phyloP scores from a whole-genome alignment of 2,797 vertebrate genomes.

The Taenioides sp. region DNA sequence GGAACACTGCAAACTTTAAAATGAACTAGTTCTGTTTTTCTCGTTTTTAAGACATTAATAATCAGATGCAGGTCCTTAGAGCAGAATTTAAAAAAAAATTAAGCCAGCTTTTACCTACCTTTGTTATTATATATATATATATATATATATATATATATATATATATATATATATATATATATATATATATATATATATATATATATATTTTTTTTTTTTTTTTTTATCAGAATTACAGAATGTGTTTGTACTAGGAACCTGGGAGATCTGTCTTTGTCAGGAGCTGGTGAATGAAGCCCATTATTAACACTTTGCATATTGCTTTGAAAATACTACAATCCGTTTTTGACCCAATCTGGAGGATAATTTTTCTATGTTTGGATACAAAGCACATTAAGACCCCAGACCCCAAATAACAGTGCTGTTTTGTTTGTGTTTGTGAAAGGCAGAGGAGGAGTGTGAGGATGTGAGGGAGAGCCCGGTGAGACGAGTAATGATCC shows the following conservation, averaged over 20 bases:
- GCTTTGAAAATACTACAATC: neutral
- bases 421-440: neutral
- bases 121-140: too few relatives aligned
- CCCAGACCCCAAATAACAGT: neutral
- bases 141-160: too few relatives aligned
- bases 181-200: too few relatives aligned
- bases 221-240: neutral
- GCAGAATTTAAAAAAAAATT: too few relatives aligned
- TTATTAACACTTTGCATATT: conserved; percentile 1
- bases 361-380: neutral
- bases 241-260: neutral
- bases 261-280: neutral
- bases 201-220: too few relatives aligned
- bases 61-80: too few relatives aligned
- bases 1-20: too few relatives aligned
- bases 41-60: too few relatives aligned
- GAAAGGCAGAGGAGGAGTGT: conserved; percentile 32
- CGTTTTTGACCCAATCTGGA: neutral
- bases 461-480: conserved; percentile 34
- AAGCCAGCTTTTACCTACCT: too few relatives aligned
- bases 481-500: conserved; percentile 61
- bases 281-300: neutral
- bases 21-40: too few relatives aligned
- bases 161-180: too few relatives aligned
- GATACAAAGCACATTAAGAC: conserved; percentile 6